Evolutionary conservation across 2,888 invertebrate species (phyloP).

Genomic region (Drosophila emarginata): DNA sequence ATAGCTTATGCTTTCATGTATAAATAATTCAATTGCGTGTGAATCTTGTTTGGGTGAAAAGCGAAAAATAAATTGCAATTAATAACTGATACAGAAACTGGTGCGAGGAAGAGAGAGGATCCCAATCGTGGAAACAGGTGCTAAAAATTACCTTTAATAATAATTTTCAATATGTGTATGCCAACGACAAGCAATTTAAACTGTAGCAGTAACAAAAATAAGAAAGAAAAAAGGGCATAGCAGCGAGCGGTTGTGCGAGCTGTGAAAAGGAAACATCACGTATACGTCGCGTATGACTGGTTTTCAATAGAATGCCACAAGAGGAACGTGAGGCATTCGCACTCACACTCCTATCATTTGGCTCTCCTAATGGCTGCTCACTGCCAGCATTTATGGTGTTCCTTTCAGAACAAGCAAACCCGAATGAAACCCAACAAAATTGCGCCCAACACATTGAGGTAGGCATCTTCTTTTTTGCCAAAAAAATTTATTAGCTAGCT

Average conservation of each 20-base stretch:
- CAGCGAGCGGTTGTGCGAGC: neutral
- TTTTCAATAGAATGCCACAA: constrained; percentile 33
- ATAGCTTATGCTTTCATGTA: constrained; percentile 19
- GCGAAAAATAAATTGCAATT: constrained; percentile 45
- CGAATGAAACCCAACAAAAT: neutral
- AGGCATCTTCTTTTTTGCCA: constrained; percentile 15
- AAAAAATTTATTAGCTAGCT: constrained; percentile 60
- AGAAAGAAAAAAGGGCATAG: neutral
- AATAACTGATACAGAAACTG: constrained; percentile 31
- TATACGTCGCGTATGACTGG: constrained; percentile 41
- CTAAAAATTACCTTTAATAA: constrained; percentile 47
- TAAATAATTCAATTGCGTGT: constrained; percentile 40
- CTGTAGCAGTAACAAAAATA: too few relatives aligned
- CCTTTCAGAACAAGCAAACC: neutral
- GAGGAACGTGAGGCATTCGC: constrained; percentile 17
- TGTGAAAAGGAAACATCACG: constrained; percentile 33
- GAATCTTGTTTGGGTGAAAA: constrained; percentile 24
- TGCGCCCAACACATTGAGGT: constrained; percentile 6
- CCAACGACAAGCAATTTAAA: constrained; percentile 37
- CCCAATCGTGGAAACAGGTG: constrained; percentile 43
- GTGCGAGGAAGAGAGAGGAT: neutral
- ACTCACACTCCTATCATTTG: constrained; percentile 32
- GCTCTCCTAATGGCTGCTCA: constrained; percentile 44
- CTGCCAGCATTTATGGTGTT: constrained; percentile 53
- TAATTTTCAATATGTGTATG: constrained; percentile 40